Percentiles rank a stretch among this genome's conserved stretches.
Evolutionary conservation across 2,888 invertebrate species (phyloP).

Genomic region (Meandrusa payeni): DNA sequence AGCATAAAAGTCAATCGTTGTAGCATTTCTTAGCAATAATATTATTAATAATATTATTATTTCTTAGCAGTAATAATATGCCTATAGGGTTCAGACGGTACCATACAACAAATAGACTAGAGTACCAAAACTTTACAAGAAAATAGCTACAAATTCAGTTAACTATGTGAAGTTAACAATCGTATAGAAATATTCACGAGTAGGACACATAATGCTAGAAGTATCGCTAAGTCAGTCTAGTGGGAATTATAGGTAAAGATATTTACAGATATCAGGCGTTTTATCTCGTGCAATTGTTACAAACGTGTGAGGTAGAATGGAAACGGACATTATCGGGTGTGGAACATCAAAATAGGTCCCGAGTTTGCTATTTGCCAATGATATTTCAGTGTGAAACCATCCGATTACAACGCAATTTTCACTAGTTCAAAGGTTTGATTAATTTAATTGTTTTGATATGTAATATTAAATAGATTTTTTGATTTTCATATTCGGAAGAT

Average conservation of each 20-base stretch:
- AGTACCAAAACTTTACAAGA: slow-evolving; percentile 26
- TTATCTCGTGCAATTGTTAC: slow-evolving; percentile 58
- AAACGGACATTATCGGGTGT: slow-evolving; percentile 20
- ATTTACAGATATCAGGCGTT: slow-evolving; percentile 40
- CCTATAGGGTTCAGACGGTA: slow-evolving; percentile 16
- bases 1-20: slow-evolving; percentile 69
- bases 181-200: slow-evolving; percentile 48
- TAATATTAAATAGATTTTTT: too few relatives aligned
- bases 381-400: too few relatives aligned
- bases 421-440: too few relatives aligned
- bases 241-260: slow-evolving; percentile 61
- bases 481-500: too few relatives aligned
- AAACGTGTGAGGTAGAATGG: slow-evolving; percentile 60
- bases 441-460: too few relatives aligned
- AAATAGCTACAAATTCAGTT: slow-evolving; percentile 40
- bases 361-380: too few relatives aligned
- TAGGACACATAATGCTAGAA: slow-evolving; percentile 57
- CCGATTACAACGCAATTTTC: too few relatives aligned
- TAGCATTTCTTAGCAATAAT: slow-evolving; percentile 57
- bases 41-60: slow-evolving; percentile 48
- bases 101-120: slow-evolving; percentile 13
- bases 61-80: slow-evolving; percentile 49
- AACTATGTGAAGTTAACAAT: slow-evolving; percentile 47
- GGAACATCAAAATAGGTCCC: slow-evolving; percentile 4
- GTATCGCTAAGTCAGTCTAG: slow-evolving; percentile 76